A percentile compares a stretch with the other conserved stretches of the same genome.
These are phyloP conservation scores for Punctoribates punctum DNA, from an alignment of 2,888 invertebrate species.

Conservation along the genomic window DNA sequence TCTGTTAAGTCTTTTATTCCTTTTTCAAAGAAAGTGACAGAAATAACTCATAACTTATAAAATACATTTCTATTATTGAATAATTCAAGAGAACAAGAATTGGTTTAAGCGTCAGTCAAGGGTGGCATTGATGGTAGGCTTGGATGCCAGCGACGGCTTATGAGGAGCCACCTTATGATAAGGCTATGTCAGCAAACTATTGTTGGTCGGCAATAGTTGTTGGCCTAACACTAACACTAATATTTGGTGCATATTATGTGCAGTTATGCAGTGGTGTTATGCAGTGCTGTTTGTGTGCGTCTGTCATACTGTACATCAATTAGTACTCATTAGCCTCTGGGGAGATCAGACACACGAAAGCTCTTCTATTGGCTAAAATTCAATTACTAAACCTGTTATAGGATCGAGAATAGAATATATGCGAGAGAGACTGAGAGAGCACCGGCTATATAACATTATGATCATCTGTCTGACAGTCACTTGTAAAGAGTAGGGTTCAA, in stretches of 20 bases:
- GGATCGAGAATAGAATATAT: conserved; percentile 34
- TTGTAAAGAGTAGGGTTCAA: conserved; percentile 6
- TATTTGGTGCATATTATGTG: too few species aligned
- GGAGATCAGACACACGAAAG: conserved; percentile 34
- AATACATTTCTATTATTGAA: conserved; percentile 34
- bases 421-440: too few species aligned
- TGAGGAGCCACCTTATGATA: too few species aligned
- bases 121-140: not conserved
- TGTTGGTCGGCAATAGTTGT: not conserved
- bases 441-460: conserved; percentile 9
- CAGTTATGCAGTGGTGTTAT: too few species aligned
- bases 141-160: not conserved
- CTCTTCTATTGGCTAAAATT: conserved; percentile 35
- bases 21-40: conserved; percentile 3
- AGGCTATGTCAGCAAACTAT: not conserved
- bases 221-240: not conserved
- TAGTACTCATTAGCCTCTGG: conserved; percentile 31
- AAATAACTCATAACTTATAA: conserved; percentile 36
- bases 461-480: conserved; percentile 31
- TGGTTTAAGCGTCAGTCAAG: conserved; percentile 9
- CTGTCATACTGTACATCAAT: conserved; percentile 33
- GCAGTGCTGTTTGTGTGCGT: not conserved
- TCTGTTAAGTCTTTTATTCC: not conserved
- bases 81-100: conserved; percentile 33
- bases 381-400: conserved; percentile 34